Evolutionary conservation across 2,888 invertebrate species (phyloP), one percentile per base, ranked within the genome.

Genomic region (Catocala fraxini): DNA sequence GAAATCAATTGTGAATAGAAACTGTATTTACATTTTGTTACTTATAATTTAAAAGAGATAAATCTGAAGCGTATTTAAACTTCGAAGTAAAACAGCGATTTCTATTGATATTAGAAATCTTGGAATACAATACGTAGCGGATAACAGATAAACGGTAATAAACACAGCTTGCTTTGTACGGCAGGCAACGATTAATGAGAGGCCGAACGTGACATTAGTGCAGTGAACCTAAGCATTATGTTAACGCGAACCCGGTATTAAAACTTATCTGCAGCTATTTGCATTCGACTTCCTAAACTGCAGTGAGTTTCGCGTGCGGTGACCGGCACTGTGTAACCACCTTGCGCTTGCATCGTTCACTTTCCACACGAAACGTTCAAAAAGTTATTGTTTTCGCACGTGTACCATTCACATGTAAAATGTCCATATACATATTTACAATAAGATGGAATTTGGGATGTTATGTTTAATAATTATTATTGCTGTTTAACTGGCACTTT

Each of bases 191-290:
- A 92, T 92, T 93, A 93, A 93, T 92, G 89, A 86, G 88, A 88
- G 89, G 89, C 88, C 87, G 89, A 92, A 93, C 93, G 93, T 93
- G 93, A 93, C 93, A 92, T 93, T 92, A 93, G 92, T 85, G 82
- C 83, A 87, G 83, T 88, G 89, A 89, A 92, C 91, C 89, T 86
- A 80, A 79, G 83, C 89, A 93, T 94, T 94, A 91, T 84, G 87
- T 84, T 81, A 81, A 79, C 85, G 78, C 86, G 74, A 87, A 86
- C 87, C 89, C 77, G 81, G 87, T 89, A 94, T 94, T 94, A 93
- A 92, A 92, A 92, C 90, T 93, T 93, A 93, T 93, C 93, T 92
- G 87, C 84, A 87, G 91, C 87, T 89, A 91, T 91, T 92, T 92
- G 90, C 90, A 91, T 92, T 92, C 86, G 75, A 93, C 92, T 93